Percentiles rank a stretch among this genome's conserved stretches.
These are phyloP conservation scores for Procavia capensis DNA, from an alignment of 2,113 vertebrate species.

Conservation along the genomic window DNA sequence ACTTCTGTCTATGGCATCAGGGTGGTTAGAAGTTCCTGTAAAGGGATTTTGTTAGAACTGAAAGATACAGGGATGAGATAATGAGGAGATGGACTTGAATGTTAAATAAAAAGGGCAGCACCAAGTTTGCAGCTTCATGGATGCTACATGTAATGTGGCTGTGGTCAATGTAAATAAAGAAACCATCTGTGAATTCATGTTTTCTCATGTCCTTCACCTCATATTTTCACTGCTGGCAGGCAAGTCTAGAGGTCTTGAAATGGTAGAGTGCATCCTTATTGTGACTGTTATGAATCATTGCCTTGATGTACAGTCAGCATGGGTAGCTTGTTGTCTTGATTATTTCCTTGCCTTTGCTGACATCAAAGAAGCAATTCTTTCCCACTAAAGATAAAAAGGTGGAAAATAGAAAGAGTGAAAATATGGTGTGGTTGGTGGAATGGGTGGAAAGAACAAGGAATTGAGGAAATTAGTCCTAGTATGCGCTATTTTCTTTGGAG, in stretches of 20 bases:
- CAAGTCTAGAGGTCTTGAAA: neutral
- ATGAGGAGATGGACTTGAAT: neutral
- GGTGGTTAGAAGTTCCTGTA: too few species aligned
- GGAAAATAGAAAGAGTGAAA: constrained; percentile 21
- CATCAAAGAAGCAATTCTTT: neutral
- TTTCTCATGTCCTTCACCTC: neutral
- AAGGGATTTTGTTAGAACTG: neutral
- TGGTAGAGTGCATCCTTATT: neutral
- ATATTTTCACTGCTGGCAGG: neutral
- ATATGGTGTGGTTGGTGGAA: neutral
- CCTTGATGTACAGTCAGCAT: neutral
- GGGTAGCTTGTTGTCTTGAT: neutral
- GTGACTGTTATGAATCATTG: neutral
- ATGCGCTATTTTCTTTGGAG: neutral
- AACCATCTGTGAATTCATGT: neutral
- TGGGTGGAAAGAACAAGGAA: neutral
- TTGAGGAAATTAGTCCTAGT: neutral
- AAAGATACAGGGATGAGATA: neutral
- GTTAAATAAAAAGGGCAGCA: neutral
- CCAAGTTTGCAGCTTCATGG: neutral
- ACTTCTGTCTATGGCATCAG: too few species aligned
- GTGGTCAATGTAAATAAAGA: neutral
- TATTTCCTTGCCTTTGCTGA: neutral
- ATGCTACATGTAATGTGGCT: neutral
- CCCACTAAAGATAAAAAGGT: neutral